phyloP scores from a whole-genome alignment of 2,797 vertebrate species.

The Lithobates sylvaticus region DNA sequence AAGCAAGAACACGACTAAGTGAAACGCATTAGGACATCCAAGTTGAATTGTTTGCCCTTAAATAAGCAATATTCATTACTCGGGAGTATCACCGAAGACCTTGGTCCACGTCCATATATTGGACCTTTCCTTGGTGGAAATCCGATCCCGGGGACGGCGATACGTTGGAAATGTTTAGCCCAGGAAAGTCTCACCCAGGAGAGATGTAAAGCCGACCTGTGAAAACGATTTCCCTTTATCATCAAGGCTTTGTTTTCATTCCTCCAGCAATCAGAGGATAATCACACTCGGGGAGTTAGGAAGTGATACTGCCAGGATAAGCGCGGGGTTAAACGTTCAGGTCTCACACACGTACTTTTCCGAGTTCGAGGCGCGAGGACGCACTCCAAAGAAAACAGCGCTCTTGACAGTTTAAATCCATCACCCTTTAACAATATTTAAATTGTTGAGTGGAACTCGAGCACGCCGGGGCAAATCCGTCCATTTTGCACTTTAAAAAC shows the following conservation, averaged over 20 bases:
- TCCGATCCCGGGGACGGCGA: slow-evolving; percentile 6
- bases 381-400: slow-evolving; percentile 75
- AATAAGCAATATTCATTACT: slow-evolving; percentile 38
- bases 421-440: slow-evolving; percentile 74
- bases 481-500: slow-evolving; percentile 74
- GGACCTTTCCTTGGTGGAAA: slow-evolving; percentile 43
- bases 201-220: slow-evolving; percentile 40
- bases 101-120: slow-evolving; percentile 21
- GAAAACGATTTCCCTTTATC: slow-evolving; percentile 50
- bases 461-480: slow-evolving; percentile 72
- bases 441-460: slow-evolving; percentile 73
- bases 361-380: slow-evolving; percentile 58
- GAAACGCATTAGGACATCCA: slow-evolving; percentile 2
- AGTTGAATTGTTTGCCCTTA: slow-evolving; percentile 24
- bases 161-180: slow-evolving; percentile 20
- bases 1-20: neutral
- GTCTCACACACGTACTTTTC: slow-evolving; percentile 68
- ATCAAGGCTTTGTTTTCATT: slow-evolving; percentile 55
- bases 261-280: slow-evolving; percentile 36
- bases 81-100: slow-evolving; percentile 1
- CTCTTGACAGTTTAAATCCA: slow-evolving; percentile 74
- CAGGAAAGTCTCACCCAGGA: slow-evolving; percentile 26
- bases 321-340: slow-evolving; percentile 72
- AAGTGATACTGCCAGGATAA: slow-evolving; percentile 46
- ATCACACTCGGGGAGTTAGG: slow-evolving; percentile 36